Evolutionary conservation across 2,888 invertebrate genomes (phyloP).

Genomic region (Iselma pallidipennis): DNA sequence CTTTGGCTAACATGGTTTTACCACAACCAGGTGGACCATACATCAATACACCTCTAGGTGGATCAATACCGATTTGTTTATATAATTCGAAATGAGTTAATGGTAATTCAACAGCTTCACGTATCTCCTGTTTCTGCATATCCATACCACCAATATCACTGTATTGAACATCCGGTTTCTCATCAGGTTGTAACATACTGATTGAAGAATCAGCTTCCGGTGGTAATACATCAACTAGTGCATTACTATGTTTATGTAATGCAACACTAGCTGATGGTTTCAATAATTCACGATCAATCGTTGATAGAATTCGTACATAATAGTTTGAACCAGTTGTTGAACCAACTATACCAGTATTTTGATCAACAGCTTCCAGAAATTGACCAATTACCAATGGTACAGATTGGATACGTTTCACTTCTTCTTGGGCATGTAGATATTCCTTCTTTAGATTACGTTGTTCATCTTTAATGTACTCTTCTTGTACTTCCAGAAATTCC

Average conservation of each 20-base stretch:
- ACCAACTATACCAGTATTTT: slow-evolving; percentile 97
- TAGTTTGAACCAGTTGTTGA: slow-evolving; percentile 99
- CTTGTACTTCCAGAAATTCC: slow-evolving; percentile 97
- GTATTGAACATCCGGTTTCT: slow-evolving; percentile 97
- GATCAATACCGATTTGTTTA: slow-evolving; percentile 98
- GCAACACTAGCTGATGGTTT: slow-evolving; percentile 99
- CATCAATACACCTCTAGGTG: slow-evolving; percentile 88
- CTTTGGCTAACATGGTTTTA: slow-evolving; percentile 99
- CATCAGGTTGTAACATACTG: slow-evolving; percentile 95
- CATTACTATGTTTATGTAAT: slow-evolving; percentile 98
- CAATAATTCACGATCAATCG: slow-evolving; percentile 94
- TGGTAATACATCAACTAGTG: slow-evolving; percentile 97
- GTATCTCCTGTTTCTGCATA: slow-evolving; percentile 99
- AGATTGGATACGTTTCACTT: slow-evolving; percentile 98
- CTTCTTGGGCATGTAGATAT: slow-evolving; percentile 96
- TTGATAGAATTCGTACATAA: slow-evolving; percentile 97
- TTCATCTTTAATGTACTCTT: slow-evolving; percentile 99
- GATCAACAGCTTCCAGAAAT: slow-evolving; percentile 98
- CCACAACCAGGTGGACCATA: slow-evolving; percentile 99
- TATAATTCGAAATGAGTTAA: slow-evolving; percentile 98
- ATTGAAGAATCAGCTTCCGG: slow-evolving; percentile 99
- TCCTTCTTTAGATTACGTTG: slow-evolving; percentile 98
- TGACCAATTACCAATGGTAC: slow-evolving; percentile 99
- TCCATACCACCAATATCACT: slow-evolving; percentile 99
- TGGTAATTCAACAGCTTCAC: slow-evolving; percentile 98